Percentiles rank a stretch among this genome's conserved stretches.
Evolutionary conservation across 2,113 vertebrate species (phyloP).

Genomic region (Azemiops feae): DNA sequence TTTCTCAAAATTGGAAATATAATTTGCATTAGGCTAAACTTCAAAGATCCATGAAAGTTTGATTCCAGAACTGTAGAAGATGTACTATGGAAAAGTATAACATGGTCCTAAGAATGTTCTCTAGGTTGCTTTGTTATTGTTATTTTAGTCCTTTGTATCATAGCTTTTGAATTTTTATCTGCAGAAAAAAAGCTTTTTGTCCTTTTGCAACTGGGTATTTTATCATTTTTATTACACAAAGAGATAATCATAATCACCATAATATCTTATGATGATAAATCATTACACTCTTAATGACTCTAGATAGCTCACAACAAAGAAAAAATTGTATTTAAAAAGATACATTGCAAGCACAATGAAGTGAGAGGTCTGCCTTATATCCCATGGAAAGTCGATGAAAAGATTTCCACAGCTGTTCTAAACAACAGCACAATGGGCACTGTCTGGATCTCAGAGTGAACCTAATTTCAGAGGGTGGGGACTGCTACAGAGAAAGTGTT

Average conservation of each 20-base stretch:
- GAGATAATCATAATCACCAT: not conserved
- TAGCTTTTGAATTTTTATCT: not conserved
- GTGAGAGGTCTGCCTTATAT: not conserved
- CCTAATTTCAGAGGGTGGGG: not conserved
- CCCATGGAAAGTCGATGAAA: not conserved
- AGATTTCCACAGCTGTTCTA: not conserved
- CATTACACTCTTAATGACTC: not conserved
- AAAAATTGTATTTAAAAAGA: not conserved
- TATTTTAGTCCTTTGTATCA: not conserved
- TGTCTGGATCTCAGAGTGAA: not conserved
- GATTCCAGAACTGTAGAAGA: not conserved
- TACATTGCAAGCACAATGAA: not conserved
- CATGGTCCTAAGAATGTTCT: not conserved
- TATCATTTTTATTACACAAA: not conserved
- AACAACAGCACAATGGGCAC: not conserved
- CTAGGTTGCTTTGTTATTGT: not conserved
- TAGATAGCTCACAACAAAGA: not conserved
- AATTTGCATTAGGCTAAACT: not conserved
- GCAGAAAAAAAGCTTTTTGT: not conserved
- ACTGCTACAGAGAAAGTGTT: not conserved
- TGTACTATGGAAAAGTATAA: not conserved
- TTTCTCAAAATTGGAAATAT: not conserved
- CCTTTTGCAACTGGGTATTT: not conserved
- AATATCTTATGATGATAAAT: not conserved
- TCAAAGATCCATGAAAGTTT: not conserved